Evolutionary conservation across 2,113 vertebrate genomes (phyloP).

Genomic region (Saccopteryx bilineata): DNA sequence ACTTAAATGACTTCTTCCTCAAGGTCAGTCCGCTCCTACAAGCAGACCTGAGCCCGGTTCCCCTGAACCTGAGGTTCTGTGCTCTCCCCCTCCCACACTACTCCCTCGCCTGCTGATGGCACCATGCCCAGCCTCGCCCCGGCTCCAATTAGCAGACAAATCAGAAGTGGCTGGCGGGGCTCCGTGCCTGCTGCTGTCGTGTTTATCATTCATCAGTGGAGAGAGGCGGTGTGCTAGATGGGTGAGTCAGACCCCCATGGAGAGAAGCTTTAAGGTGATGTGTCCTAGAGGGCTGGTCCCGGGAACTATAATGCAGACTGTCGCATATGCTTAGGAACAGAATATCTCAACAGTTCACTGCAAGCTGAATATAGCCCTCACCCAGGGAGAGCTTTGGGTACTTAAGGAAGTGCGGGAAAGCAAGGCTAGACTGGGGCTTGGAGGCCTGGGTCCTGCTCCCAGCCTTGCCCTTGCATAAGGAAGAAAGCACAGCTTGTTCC

Average conservation of each 20-base stretch:
- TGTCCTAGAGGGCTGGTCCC: neutral
- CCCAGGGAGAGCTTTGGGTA: neutral
- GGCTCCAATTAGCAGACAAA: constrained; percentile 78
- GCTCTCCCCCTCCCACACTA: neutral
- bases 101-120: neutral
- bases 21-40: neutral
- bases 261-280: constrained; percentile 68
- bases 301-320: neutral
- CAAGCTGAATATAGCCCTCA: neutral
- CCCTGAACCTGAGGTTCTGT: neutral
- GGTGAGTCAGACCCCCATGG: constrained; percentile 31
- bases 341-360: constrained; percentile 22
- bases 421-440: neutral
- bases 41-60: neutral
- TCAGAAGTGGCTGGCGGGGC: constrained; percentile 58
- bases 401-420: neutral
- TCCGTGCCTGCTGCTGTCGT: neutral
- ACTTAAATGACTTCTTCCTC: neutral
- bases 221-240: neutral
- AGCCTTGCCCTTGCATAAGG: neutral
- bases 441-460: neutral
- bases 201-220: constrained; percentile 69
- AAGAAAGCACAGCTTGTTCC: neutral
- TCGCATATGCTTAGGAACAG: neutral
- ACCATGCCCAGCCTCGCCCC: constrained; percentile 10